Evolutionary conservation across 2,797 vertebrate species (phyloP).

Genomic region (Sebastes alutus): DNA sequence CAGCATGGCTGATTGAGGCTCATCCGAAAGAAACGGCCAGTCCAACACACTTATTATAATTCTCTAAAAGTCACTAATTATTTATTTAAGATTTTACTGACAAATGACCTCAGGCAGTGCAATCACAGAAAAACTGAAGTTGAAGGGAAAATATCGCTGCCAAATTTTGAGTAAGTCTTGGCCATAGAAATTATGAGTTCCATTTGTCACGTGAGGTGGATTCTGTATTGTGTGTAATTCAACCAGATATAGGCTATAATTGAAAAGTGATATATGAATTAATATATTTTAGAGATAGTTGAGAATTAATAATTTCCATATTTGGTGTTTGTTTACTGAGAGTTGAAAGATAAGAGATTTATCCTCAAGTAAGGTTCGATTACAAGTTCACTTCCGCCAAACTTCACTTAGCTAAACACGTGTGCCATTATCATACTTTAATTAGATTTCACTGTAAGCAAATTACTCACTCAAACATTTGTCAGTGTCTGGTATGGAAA

Average conservation of each 20-base stretch:
- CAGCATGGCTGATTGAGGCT: conserved; percentile 22
- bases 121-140: background rate
- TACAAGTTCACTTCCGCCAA: background rate
- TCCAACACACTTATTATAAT: conserved; percentile 1
- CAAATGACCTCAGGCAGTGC: background rate
- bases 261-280: background rate
- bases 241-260: background rate
- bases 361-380: background rate
- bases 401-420: background rate
- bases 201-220: background rate
- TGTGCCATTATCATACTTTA: conserved; percentile 4
- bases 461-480: conserved; percentile 44
- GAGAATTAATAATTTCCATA: background rate
- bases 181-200: background rate
- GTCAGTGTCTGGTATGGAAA: conserved; percentile 53
- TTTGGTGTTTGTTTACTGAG: background rate
- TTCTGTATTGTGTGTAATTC: background rate
- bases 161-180: background rate
- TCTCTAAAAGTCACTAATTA: background rate
- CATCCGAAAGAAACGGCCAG: background rate
- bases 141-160: background rate
- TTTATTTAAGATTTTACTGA: background rate
- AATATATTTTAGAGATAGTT: background rate
- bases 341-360: background rate
- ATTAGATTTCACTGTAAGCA: conserved; percentile 29